Base-by-base conservation (phyloP, 2,113 vertebrate species). In the Lepisosteus osseus region DNA sequence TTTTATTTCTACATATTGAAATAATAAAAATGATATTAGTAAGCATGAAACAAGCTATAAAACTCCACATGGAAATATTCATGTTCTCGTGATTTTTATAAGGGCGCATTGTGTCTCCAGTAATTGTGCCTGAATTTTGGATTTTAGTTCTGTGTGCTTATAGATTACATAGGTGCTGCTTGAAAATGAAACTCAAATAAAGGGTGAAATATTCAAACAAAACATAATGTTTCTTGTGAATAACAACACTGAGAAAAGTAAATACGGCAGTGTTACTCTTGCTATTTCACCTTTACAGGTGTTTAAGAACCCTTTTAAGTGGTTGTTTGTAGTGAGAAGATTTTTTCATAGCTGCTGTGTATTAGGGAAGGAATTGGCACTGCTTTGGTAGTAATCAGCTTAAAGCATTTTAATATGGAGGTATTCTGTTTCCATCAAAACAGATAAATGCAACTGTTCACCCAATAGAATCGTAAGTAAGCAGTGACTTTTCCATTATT, bases 61-160 rank as follows among this genome's bases (percentile, higher is more conserved):
- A 87, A 82, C 4, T 79, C 55, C 85, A 88, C 82, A 86, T 87
- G 87, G 88, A 87, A 88, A 85, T 72, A 84, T 83, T 86, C 85
- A 86, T 69, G 84, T 82, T 82, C 78, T 81, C 81, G 83, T 83
- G 79, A 86, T 83, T 86, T 82, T 72, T 59, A 61, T 67, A 80
- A 80, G 69, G 78, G 75, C 79, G 76, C 80, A 79, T 72, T 68
- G 73, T 45, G 54, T 82, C 77, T 86, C 81, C 81, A 83, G 78
- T 82, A 79, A 83, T 78, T 81, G 47, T 2, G 47, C 9, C 47
- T 51, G 47, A 5, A 51, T 51, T 51, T 51, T 51, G 47, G 5
- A 51, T 51, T 51, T 6, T 51, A 51, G 5, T 1, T 51, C 47
- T 9, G 9, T 51, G 5, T 9, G 9, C 9, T 51, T 9, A 51